phyloP scores from a whole-genome alignment of 2,113 vertebrate genomes.

The Sorex fumeus region DNA sequence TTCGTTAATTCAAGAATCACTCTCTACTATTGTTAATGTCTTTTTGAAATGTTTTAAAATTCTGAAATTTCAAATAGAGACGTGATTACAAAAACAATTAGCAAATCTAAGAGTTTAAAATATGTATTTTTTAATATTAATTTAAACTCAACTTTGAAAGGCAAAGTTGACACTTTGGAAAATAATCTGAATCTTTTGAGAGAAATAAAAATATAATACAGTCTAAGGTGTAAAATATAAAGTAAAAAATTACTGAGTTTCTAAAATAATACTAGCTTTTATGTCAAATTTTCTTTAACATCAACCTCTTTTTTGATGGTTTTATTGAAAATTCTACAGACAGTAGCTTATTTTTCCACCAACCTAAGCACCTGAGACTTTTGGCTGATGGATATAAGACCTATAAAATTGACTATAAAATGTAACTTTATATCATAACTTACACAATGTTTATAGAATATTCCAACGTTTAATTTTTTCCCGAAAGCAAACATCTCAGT shows the following conservation, averaged over 20 bases:
- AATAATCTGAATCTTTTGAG: conserved; percentile 70
- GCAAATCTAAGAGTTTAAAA: conserved; percentile 51
- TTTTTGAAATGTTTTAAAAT: neutral
- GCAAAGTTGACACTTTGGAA: conserved; percentile 64
- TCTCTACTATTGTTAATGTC: conserved; percentile 11
- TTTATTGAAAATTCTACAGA: conserved; percentile 89
- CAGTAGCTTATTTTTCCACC: conserved; percentile 90
- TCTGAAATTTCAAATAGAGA: conserved; percentile 23
- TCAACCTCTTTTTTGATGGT: conserved; percentile 82
- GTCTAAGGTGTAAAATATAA: conserved; percentile 76
- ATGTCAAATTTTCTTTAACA: conserved; percentile 85
- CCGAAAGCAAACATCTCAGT: conserved; percentile 74
- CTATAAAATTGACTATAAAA: conserved; percentile 89
- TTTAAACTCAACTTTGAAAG: conserved; percentile 74
- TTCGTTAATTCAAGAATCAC: neutral
- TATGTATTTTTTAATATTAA: neutral
- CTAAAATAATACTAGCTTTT: conserved; percentile 87
- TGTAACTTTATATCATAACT: conserved; percentile 86
- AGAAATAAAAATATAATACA: conserved; percentile 77
- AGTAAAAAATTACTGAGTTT: conserved; percentile 72
- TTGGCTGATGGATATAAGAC: conserved; percentile 87
- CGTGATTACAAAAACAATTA: conserved; percentile 26
- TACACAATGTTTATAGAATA: conserved; percentile 85
- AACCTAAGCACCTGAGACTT: conserved; percentile 89
- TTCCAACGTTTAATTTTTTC: conserved; percentile 80